These are phyloP conservation scores for Neodontobutis hainanensis DNA, from an alignment of 2,113 vertebrate species.

Conservation along the genomic window DNA sequence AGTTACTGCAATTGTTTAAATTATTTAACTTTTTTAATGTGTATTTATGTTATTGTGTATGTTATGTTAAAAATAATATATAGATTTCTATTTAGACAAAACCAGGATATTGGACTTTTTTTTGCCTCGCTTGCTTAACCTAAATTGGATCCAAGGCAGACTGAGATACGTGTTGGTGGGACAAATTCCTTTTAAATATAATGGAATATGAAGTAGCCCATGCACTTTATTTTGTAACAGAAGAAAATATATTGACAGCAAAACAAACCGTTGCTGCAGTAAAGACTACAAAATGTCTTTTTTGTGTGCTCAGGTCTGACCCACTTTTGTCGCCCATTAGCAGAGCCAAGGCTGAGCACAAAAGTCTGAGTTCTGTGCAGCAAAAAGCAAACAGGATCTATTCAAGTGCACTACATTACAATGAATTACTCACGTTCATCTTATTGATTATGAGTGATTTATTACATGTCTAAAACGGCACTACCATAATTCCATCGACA, in stretches of 20 bases:
- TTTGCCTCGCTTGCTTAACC: no score
- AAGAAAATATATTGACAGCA: neutral
- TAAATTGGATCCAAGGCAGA: no score
- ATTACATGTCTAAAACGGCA: neutral
- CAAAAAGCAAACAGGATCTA: neutral
- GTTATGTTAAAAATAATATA: no score
- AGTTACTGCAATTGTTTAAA: no score
- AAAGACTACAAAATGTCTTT: neutral
- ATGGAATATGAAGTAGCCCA: no score
- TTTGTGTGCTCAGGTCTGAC: neutral
- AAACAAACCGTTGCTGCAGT: neutral
- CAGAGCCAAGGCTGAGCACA: neutral
- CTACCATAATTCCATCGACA: constrained; percentile 7
- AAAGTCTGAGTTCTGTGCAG: neutral
- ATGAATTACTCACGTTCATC: neutral
- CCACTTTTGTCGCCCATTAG: constrained; percentile 4
- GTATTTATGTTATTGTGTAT: no score
- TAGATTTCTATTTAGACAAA: no score
- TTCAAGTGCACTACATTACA: neutral
- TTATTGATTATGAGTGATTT: neutral
- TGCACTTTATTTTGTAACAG: neutral
- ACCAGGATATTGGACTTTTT: no score
- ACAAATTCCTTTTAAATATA: no score
- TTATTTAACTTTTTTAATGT: no score
- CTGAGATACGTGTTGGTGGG: no score